Evolutionary conservation across 2,888 invertebrate species (phyloP).

Genomic region (Tetranychus piercei): DNA sequence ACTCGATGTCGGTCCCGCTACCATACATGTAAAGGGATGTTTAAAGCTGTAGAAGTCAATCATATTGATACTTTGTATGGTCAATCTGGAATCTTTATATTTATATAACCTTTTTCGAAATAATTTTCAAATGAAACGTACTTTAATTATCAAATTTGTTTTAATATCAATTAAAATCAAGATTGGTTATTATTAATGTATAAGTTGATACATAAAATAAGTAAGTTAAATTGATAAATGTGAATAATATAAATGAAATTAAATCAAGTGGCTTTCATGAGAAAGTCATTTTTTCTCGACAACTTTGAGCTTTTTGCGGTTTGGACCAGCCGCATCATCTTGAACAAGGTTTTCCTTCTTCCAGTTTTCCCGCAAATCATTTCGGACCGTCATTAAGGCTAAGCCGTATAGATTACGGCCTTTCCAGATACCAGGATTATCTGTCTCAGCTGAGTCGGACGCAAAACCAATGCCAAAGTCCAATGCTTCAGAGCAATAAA

Average conservation of each 20-base stretch:
- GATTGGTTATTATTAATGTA: too few species aligned
- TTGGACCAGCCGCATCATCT: too few species aligned
- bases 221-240: too few species aligned
- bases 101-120: not conserved
- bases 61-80: not conserved
- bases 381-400: not conserved
- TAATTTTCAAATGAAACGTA: too few species aligned
- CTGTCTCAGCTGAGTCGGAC: not conserved
- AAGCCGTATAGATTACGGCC: not conserved
- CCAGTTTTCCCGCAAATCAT: not conserved
- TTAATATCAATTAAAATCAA: not conserved
- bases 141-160: not conserved
- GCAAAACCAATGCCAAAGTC: too few species aligned
- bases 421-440: not conserved
- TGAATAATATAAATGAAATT: too few species aligned
- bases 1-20: conserved; percentile 16
- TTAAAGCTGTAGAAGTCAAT: not conserved
- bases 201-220: too few species aligned
- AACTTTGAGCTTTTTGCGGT: not conserved
- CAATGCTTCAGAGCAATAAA: too few species aligned
- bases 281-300: not conserved
- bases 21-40: conserved; percentile 17
- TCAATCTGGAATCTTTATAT: too few species aligned
- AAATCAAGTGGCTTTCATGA: too few species aligned
- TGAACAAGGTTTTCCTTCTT: not conserved